Evolutionary conservation across 2,888 invertebrate genomes (phyloP), one percentile per base, ranked within the genome.

Genomic region (Campoplex capitator): DNA sequence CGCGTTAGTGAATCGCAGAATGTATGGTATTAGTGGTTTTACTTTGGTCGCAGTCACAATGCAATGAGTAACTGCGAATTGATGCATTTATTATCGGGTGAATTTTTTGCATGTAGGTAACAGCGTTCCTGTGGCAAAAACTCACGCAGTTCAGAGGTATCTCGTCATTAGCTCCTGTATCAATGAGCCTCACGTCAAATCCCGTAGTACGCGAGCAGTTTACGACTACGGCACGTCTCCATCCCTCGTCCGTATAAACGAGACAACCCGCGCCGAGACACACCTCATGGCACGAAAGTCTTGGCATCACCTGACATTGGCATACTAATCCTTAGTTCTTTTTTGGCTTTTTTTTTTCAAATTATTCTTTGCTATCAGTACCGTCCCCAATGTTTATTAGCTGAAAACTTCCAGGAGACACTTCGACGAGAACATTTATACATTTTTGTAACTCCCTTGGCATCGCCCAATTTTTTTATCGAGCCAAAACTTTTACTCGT

Each of bases 261-360:
- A 94, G 91, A 92, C 94, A 94, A 90, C 94, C 94, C 89, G 93
- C 91, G 83, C 92, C 93, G 87, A 92, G 91, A 90, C 92, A 93
- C 81, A 93, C 91, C 91, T 93, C 93, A 83, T 90, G 91, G 88
- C 81, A 83, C 85, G 91, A 92, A 74, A 93, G 92, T 91, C 90
- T 92, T 89, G 92, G 92, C 93, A 93, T 93, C 91, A 93, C 93
- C 94, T 94, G 89, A 91, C 89, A 91, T 91, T 91, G 88, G 89
- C 91, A 92, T 75, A 91, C 88, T 90, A 85, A 79, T 88, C 68
- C 86, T 88, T 87, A 88, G 85, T 75, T 82, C 80, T 62, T 82
- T 3, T 58, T 28, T 11, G 9, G 58, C 23, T 56, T 67, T 48
- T 71, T 71, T 35, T 32, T 51, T 74, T 2, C 38, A 4, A 38